Percentiles rank a stretch among this genome's conserved stretches.
Conservation (phyloP, 1,140 invertebrate species). For the Bombus vancouverensis region DNA sequence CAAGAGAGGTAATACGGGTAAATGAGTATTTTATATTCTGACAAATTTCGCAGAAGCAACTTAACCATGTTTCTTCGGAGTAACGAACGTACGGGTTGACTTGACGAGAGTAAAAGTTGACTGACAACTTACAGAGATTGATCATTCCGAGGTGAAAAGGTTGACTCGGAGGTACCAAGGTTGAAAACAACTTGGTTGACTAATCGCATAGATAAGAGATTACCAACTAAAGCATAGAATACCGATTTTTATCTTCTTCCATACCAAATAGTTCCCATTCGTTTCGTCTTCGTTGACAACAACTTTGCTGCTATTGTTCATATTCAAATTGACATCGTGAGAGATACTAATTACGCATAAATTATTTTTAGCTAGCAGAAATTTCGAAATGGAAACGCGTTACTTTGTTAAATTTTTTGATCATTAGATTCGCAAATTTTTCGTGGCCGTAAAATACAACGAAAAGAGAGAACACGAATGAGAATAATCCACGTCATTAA, state of each 20-base stretch:
- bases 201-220: neutral
- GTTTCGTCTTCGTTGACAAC: neutral
- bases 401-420: neutral
- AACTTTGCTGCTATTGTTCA: neutral
- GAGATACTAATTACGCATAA: too few species aligned
- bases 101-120: conserved; percentile 14
- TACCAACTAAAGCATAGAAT: neutral
- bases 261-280: neutral
- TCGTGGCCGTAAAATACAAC: too few species aligned
- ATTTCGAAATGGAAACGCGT: neutral
- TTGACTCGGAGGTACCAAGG: neutral
- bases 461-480: too few species aligned
- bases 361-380: neutral
- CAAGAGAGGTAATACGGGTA: neutral
- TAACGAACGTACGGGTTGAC: neutral
- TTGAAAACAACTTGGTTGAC: neutral
- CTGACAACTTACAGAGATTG: conserved; percentile 1
- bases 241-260: neutral
- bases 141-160: neutral
- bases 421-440: neutral
- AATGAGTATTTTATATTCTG: neutral
- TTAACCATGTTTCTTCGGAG: neutral
- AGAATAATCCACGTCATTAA: too few species aligned
- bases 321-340: neutral
- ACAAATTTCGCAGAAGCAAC: neutral